phyloP scores from a whole-genome alignment of 2,888 invertebrate species.

The Meandrusa payeni region DNA sequence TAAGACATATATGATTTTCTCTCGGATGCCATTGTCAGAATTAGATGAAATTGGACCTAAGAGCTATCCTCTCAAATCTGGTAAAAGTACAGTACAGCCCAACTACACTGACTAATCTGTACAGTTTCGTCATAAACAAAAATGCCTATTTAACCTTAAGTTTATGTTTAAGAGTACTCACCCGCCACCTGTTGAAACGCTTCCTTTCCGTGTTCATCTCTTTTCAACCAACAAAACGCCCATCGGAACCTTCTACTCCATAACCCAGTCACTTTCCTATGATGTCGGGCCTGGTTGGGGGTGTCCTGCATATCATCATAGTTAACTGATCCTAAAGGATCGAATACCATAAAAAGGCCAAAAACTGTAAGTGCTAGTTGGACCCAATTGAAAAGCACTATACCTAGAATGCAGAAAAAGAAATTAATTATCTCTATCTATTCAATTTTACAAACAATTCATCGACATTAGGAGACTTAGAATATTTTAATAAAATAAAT shows the following conservation, averaged over 20 bases:
- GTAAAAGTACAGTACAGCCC: too few species aligned
- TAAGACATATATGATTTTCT: too few species aligned
- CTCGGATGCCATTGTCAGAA: too few species aligned
- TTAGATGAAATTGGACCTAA: too few species aligned
- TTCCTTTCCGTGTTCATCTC: conserved; percentile 88
- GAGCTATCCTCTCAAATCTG: too few species aligned
- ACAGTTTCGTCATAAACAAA: too few species aligned
- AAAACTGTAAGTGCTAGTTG: conserved; percentile 87
- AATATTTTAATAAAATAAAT: too few species aligned
- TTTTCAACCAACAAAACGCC: conserved; percentile 87
- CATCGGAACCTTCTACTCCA: conserved; percentile 88
- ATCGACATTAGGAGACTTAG: too few species aligned
- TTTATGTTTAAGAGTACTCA: conserved; percentile 36
- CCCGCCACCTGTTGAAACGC: conserved; percentile 90
- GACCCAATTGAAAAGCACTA: conserved; percentile 91
- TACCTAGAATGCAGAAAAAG: conserved; percentile 77
- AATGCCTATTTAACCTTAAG: too few species aligned
- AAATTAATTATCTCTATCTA: too few species aligned
- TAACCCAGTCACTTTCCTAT: conserved; percentile 85
- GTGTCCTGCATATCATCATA: conserved; percentile 83
- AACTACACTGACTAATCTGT: too few species aligned
- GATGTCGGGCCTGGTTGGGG: conserved; percentile 83
- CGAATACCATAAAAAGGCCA: conserved; percentile 89
- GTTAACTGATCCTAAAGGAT: conserved; percentile 87
- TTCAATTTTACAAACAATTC: too few species aligned